Evolutionary conservation across 2,888 invertebrate genomes (phyloP).

Genomic region (Thymelicus lineola): DNA sequence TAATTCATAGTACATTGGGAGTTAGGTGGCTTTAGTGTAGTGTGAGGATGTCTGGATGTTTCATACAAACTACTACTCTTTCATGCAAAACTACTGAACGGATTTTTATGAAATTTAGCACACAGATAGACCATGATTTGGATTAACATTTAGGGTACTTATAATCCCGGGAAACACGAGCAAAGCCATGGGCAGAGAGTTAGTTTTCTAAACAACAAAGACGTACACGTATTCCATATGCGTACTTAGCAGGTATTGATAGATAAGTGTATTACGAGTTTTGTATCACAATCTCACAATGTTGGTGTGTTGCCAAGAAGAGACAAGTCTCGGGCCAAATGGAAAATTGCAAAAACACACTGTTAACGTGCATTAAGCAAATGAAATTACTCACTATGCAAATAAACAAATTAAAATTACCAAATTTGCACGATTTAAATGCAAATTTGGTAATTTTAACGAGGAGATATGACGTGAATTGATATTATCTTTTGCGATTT

Average conservation of each 20-base stretch:
- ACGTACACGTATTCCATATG: neutral
- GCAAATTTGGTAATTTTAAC: slow-evolving; percentile 2
- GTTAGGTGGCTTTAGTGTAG: too few species aligned
- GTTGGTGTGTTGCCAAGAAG: slow-evolving; percentile 26
- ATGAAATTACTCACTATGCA: slow-evolving; percentile 10
- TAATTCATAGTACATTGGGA: too few species aligned
- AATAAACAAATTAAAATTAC: slow-evolving; percentile 20
- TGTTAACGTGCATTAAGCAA: slow-evolving; percentile 20
- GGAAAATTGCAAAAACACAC: slow-evolving; percentile 20
- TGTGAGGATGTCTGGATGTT: too few species aligned
- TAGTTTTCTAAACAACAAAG: neutral
- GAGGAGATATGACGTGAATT: neutral
- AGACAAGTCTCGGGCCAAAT: slow-evolving; percentile 11
- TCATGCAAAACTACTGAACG: too few species aligned
- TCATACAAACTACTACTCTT: too few species aligned
- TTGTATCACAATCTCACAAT: slow-evolving; percentile 21
- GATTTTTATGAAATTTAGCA: too few species aligned
- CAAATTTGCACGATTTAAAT: slow-evolving; percentile 11
- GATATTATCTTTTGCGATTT: neutral
- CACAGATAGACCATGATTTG: too few species aligned
- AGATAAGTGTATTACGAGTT: slow-evolving; percentile 19
- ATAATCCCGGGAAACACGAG: too few species aligned
- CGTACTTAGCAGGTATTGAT: slow-evolving; percentile 5
- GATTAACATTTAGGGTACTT: too few species aligned
- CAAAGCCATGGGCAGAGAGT: too few species aligned